phyloP scores from a whole-genome alignment of 2,797 vertebrate genomes.

The Amblyopsis hoosieri region DNA sequence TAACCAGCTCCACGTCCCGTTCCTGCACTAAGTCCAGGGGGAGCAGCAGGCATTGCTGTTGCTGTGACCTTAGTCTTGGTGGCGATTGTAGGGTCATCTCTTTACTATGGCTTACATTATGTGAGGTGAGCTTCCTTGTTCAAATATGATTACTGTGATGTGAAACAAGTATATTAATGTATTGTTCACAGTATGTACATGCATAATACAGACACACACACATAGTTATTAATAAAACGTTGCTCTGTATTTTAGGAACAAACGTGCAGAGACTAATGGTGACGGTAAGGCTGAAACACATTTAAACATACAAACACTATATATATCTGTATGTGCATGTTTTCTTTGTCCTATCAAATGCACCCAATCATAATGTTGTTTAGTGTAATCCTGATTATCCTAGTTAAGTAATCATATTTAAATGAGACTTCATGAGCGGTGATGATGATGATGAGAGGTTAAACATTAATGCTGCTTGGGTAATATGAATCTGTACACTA shows the following conservation, averaged over 20 bases:
- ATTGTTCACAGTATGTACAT: no score
- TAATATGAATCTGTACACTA: no score
- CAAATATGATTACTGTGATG: neutral
- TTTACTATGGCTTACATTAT: neutral
- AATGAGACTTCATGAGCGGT: no score
- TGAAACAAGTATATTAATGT: neutral
- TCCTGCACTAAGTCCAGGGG: slow-evolving; percentile 8
- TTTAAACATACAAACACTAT: no score
- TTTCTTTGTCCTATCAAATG: no score
- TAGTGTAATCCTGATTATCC: no score
- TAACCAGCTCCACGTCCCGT: neutral
- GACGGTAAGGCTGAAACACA: neutral
- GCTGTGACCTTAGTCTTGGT: slow-evolving; percentile 9
- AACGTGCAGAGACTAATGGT: neutral
- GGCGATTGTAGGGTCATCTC: neutral
- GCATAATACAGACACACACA: neutral
- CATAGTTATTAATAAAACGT: neutral
- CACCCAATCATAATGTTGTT: no score
- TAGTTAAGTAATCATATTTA: no score
- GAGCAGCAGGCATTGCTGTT: slow-evolving; percentile 14
- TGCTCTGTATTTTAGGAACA: neutral
- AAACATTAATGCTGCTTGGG: no score
- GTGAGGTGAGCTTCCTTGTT: slow-evolving; percentile 1
- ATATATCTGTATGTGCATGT: no score
- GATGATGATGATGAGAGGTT: no score